Conservation (phyloP, 2,797 vertebrate species). For the Hydrocynus forskahlii region DNA sequence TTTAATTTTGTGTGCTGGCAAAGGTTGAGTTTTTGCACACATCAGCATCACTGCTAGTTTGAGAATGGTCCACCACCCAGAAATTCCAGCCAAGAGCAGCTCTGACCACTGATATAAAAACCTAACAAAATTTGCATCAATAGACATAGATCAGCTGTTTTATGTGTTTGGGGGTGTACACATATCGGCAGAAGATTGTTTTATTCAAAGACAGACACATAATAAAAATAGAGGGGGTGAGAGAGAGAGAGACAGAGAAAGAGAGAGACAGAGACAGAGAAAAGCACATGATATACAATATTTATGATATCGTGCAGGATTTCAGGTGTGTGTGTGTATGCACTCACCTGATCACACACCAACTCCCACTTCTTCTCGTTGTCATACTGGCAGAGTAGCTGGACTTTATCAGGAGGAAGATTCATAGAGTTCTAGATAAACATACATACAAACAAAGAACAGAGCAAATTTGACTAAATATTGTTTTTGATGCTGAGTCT, state of each 20-base stretch:
- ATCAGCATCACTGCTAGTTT: too few relatives aligned
- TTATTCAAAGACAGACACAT: too few relatives aligned
- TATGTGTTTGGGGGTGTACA: too few relatives aligned
- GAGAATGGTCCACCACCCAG: too few relatives aligned
- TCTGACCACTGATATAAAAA: too few relatives aligned
- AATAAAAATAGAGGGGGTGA: too few relatives aligned
- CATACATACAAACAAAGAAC: background rate
- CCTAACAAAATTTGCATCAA: too few relatives aligned
- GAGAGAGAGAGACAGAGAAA: too few relatives aligned
- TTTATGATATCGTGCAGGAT: slow-evolving; percentile 38
- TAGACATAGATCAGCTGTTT: too few relatives aligned
- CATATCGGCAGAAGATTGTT: too few relatives aligned
- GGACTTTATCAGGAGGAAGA: slow-evolving; percentile 93
- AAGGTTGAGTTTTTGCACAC: background rate
- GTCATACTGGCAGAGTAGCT: slow-evolving; percentile 89
- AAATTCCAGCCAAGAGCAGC: too few relatives aligned
- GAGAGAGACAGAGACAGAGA: too few relatives aligned
- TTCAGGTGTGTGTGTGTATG: slow-evolving; percentile 58
- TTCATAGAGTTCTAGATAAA: slow-evolving; percentile 90
- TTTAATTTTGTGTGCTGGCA: background rate
- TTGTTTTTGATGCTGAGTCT: slow-evolving; percentile 44
- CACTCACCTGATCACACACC: slow-evolving; percentile 77
- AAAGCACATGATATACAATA: background rate
- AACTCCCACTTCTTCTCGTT: slow-evolving; percentile 96
- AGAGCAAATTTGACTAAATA: background rate